A percentile compares a stretch with the other conserved stretches of the same genome.
phyloP scores from a whole-genome alignment of 2,888 invertebrate genomes.

The Penaeus monodon region DNA sequence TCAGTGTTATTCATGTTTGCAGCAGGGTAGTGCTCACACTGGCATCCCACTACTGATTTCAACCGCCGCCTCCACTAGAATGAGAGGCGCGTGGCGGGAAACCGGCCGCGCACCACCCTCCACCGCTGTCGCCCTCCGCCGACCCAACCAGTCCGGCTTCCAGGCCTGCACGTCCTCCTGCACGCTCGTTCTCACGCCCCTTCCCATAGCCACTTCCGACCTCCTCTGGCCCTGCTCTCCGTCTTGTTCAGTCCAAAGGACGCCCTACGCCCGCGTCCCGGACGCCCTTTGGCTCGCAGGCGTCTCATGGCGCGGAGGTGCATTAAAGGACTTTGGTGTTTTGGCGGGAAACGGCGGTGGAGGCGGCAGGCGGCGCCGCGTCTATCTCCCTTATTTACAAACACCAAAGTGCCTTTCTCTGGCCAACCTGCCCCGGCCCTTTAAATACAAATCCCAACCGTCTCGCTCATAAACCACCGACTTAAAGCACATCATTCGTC shows the following conservation, averaged over 20 bases:
- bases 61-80: slow-evolving; percentile 3
- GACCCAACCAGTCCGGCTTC: background rate
- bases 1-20: slow-evolving; percentile 51
- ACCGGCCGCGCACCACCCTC: background rate
- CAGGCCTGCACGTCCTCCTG: background rate
- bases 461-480: too few species aligned
- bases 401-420: slow-evolving; percentile 17
- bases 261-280: too few species aligned
- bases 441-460: slow-evolving; percentile 34
- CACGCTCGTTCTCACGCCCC: background rate
- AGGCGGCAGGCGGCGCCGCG: background rate
- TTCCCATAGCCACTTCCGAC: background rate
- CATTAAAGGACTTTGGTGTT: slow-evolving; percentile 25
- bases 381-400: slow-evolving; percentile 24
- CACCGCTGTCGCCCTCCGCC: background rate
- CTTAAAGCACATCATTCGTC: too few species aligned
- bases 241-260: background rate
- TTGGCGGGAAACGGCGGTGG: slow-evolving; percentile 24
- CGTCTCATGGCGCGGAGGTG: slow-evolving; percentile 13
- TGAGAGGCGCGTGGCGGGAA: slow-evolving; percentile 48
- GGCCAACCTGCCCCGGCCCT: slow-evolving; percentile 14
- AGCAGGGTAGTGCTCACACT: background rate
- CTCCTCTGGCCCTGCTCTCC: background rate
- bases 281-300: background rate
- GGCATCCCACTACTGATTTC: background rate